These are phyloP conservation scores for Eospalax fontanierii DNA, from an alignment of 2,797 vertebrate species.

Conservation along the genomic window DNA sequence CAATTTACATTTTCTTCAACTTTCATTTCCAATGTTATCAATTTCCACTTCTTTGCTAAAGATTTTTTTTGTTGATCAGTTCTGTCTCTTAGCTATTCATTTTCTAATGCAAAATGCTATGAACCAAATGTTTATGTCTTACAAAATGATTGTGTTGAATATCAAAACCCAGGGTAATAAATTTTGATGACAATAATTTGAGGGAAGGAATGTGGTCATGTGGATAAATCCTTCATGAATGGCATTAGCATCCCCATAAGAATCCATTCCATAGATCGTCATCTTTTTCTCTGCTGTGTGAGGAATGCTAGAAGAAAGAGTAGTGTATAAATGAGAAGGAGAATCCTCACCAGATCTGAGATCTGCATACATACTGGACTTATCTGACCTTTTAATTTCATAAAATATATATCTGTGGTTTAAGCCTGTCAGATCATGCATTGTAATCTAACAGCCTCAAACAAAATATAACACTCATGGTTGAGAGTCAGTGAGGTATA, in stretches of 20 bases:
- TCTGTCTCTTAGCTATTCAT: background rate
- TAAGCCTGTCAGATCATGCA: background rate
- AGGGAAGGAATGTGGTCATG: background rate
- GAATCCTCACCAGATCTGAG: background rate
- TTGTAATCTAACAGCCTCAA: background rate
- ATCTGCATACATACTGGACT: background rate
- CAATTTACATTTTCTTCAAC: background rate
- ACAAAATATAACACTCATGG: background rate
- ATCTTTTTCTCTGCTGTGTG: background rate
- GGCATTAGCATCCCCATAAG: background rate
- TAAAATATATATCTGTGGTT: background rate
- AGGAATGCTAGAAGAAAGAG: background rate
- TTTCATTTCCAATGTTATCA: constrained; percentile 25
- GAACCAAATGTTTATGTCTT: background rate
- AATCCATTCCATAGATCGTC: background rate
- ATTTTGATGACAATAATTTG: background rate
- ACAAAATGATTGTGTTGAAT: background rate
- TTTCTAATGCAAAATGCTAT: background rate
- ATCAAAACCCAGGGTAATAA: background rate
- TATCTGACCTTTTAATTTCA: background rate
- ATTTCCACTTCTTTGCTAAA: constrained; percentile 19
- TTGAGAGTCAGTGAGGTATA: background rate
- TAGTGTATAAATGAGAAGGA: background rate
- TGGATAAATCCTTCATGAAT: background rate
- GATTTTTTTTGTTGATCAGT: background rate